These are phyloP conservation scores for Mesembrinibis cayennensis DNA, from an alignment of 2,113 vertebrate species.

Conservation along the genomic window DNA sequence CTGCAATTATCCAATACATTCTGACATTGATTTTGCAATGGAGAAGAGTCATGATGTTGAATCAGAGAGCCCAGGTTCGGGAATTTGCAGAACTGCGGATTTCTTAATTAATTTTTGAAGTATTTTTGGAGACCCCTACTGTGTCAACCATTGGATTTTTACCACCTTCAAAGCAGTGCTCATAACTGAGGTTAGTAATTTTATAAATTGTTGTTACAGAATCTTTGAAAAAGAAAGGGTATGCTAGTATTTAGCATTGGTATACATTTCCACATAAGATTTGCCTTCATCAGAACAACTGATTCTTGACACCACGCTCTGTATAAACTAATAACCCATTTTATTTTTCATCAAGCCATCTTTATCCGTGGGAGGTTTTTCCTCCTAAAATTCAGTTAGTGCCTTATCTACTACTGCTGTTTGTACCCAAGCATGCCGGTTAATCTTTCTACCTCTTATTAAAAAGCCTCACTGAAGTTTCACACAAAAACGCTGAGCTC, in stretches of 20 bases:
- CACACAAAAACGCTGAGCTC: background rate
- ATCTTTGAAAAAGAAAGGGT: background rate
- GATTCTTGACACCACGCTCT: background rate
- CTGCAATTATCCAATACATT: constrained; percentile 4
- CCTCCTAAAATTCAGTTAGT: background rate
- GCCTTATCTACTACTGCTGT: background rate
- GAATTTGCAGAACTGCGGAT: background rate
- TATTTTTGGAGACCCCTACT: constrained; percentile 22
- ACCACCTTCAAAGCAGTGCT: background rate
- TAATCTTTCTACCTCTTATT: background rate
- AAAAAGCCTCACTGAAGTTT: background rate
- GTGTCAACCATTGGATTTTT: background rate
- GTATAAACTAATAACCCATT: background rate
- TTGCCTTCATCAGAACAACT: background rate
- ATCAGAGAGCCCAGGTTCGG: background rate
- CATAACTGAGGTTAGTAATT: background rate
- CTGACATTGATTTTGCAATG: background rate
- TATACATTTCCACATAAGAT: background rate
- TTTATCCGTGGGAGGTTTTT: background rate
- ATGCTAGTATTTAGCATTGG: background rate
- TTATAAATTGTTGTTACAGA: background rate
- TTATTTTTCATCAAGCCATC: background rate
- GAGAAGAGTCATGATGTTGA: background rate
- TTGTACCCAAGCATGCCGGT: background rate
- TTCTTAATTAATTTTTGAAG: constrained; percentile 24